These are phyloP conservation scores for Drosophila virilis DNA, from an alignment of 1,140 invertebrate genomes.

Conservation along the genomic window DNA sequence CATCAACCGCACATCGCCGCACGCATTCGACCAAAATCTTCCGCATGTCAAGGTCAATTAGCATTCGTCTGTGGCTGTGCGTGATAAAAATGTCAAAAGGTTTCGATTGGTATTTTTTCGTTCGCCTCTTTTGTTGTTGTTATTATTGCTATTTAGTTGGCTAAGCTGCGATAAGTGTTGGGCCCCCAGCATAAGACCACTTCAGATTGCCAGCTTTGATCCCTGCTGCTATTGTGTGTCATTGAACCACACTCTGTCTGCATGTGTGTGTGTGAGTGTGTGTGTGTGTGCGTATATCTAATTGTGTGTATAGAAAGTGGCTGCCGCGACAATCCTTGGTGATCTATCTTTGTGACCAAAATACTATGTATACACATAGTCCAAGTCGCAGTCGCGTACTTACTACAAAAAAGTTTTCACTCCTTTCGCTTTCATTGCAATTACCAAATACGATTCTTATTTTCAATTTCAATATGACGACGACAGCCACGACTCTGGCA, in stretches of 20 bases:
- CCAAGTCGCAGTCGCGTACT: conserved; percentile 22
- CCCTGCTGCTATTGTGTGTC: conserved; percentile 48
- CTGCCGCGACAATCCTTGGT: conserved; percentile 71
- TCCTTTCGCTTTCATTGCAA: conserved; percentile 82
- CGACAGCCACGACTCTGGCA: conserved; percentile 62
- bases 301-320: conserved; percentile 64
- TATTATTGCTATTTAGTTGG: conserved; percentile 70
- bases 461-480: conserved; percentile 83
- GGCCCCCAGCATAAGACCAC: conserved; percentile 54
- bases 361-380: conserved; percentile 37
- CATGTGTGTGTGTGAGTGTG: conserved; percentile 14
- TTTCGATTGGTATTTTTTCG: conserved; percentile 75
- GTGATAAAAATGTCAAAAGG: conserved; percentile 82
- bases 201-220: conserved; percentile 44
- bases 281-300: conserved; percentile 3
- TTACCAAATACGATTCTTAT: conserved; percentile 83
- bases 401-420: conserved; percentile 66
- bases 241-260: conserved; percentile 53
- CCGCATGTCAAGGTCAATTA: conserved; percentile 82
- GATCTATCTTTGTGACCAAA: conserved; percentile 80
- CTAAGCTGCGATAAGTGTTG: conserved; percentile 69
- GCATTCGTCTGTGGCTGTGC: conserved; percentile 61
- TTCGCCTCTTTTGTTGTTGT: conserved; percentile 17
- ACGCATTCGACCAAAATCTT: conserved; percentile 68
- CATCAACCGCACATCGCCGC: conserved; percentile 24